Evolutionary conservation across 92 coral and sea anemone genomes (phyloP).

Genomic region (Epizoanthus fatuus): DNA sequence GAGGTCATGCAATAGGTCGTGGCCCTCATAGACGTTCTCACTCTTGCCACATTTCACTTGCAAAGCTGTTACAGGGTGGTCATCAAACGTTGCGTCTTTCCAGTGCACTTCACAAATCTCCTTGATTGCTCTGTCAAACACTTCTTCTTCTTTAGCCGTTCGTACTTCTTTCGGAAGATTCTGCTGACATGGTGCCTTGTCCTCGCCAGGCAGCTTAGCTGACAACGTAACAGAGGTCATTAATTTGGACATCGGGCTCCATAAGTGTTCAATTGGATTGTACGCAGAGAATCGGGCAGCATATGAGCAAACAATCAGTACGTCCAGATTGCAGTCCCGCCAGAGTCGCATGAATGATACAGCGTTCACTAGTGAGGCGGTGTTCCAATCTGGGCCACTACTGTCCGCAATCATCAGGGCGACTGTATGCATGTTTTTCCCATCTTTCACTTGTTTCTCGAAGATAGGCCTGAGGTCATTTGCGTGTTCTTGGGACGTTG

Average conservation of each 20-base stretch:
- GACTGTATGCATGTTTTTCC: constrained; percentile 50
- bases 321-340: constrained; percentile 53
- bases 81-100: constrained; percentile 61
- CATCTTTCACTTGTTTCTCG: constrained; percentile 39
- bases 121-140: constrained; percentile 53
- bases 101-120: constrained; percentile 57
- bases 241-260: constrained; percentile 64
- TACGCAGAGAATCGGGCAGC: constrained; percentile 71
- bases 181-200: constrained; percentile 37
- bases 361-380: constrained; percentile 26
- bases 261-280: constrained; percentile 69
- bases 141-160: constrained; percentile 49
- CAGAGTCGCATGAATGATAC: constrained; percentile 46
- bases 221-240: constrained; percentile 48
- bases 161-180: constrained; percentile 43
- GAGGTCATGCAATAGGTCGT: constrained; percentile 41
- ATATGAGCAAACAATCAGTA: constrained; percentile 49
- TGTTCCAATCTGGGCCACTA: constrained; percentile 48
- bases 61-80: constrained; percentile 47
- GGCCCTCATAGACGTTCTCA: constrained; percentile 44
- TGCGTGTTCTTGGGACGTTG: constrained; percentile 38
- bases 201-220: constrained; percentile 31
- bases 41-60: constrained; percentile 5
- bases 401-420: constrained; percentile 43
- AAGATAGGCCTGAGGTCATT: constrained; percentile 43